phyloP scores from a whole-genome alignment of 2,888 invertebrate species.

The Apamea sordens region DNA sequence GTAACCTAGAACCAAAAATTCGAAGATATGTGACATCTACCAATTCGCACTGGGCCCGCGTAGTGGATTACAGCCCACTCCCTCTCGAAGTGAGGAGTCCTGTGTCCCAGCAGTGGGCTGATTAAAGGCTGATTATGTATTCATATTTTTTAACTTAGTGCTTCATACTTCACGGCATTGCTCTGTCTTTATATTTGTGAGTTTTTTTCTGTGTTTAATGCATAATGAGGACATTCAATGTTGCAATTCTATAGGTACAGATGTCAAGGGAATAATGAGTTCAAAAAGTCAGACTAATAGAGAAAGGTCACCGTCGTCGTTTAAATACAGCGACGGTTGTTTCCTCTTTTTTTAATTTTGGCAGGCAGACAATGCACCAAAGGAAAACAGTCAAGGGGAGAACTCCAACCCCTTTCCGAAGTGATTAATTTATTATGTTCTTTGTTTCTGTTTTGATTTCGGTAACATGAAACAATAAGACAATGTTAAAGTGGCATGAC shows the following conservation, averaged over 20 bases:
- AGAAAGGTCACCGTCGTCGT: constrained; percentile 83
- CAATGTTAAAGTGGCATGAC: constrained; percentile 40
- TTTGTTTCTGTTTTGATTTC: constrained; percentile 89
- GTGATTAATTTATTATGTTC: constrained; percentile 90
- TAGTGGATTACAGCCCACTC: too few relatives aligned
- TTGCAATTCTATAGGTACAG: constrained; percentile 20
- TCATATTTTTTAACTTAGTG: background rate
- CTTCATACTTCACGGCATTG: background rate
- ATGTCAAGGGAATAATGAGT: constrained; percentile 54
- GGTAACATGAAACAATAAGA: constrained; percentile 73
- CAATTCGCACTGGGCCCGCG: too few relatives aligned
- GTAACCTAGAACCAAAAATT: too few relatives aligned
- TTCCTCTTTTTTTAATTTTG: constrained; percentile 88
- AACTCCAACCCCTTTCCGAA: constrained; percentile 83
- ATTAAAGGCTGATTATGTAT: background rate
- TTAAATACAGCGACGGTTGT: constrained; percentile 81
- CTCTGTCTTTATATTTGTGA: background rate
- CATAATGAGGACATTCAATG: constrained; percentile 12
- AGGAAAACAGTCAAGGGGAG: constrained; percentile 88
- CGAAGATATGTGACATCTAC: too few relatives aligned
- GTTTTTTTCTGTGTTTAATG: background rate
- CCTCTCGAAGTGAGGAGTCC: too few relatives aligned
- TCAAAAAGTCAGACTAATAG: constrained; percentile 64
- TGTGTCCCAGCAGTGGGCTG: too few relatives aligned
- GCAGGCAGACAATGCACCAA: constrained; percentile 88